A percentile compares a stretch with the other conserved stretches of the same genome.
Evolutionary conservation across 2,113 vertebrate genomes (phyloP).

Genomic region (Pollimyrus isidori): DNA sequence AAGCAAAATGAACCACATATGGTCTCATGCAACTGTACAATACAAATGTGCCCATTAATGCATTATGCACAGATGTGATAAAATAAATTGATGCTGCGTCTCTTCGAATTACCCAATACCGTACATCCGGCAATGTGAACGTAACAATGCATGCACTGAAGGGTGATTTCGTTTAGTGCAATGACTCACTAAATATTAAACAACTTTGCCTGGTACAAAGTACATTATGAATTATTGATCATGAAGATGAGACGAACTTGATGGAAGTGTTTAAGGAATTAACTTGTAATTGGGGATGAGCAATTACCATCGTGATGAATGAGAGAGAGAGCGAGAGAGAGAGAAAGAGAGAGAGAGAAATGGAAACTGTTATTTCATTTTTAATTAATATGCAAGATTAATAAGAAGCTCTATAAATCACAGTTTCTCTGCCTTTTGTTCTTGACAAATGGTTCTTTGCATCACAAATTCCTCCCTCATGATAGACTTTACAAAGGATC

Average conservation of each 20-base stretch:
- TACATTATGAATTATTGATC: conserved; percentile 75
- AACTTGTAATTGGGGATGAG: conserved; percentile 69
- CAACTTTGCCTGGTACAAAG: conserved; percentile 73
- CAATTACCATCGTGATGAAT: conserved; percentile 73
- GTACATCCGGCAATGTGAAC: conserved; percentile 29
- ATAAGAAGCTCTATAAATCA: conserved; percentile 33
- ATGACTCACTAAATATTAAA: conserved; percentile 78
- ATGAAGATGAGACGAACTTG: conserved; percentile 61
- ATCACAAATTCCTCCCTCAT: not conserved
- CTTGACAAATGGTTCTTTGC: not conserved
- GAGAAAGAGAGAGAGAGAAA: conserved; percentile 36
- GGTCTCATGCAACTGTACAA: conserved; percentile 45
- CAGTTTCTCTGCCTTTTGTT: not conserved
- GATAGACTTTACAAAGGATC: not conserved
- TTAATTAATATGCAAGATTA: not conserved
- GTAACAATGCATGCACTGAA: conserved; percentile 62
- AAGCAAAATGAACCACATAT: conserved; percentile 54
- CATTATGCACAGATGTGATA: conserved; percentile 61
- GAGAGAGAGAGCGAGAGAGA: conserved; percentile 39
- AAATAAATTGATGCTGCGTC: conserved; percentile 58
- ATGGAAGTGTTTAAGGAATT: conserved; percentile 73
- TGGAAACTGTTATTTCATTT: conserved; percentile 22
- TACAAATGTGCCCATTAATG: conserved; percentile 57
- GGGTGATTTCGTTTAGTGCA: conserved; percentile 70
- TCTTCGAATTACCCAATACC: conserved; percentile 48